Evolutionary conservation across 2,113 vertebrate genomes (phyloP).

Genomic region (Pterocles burchelli): DNA sequence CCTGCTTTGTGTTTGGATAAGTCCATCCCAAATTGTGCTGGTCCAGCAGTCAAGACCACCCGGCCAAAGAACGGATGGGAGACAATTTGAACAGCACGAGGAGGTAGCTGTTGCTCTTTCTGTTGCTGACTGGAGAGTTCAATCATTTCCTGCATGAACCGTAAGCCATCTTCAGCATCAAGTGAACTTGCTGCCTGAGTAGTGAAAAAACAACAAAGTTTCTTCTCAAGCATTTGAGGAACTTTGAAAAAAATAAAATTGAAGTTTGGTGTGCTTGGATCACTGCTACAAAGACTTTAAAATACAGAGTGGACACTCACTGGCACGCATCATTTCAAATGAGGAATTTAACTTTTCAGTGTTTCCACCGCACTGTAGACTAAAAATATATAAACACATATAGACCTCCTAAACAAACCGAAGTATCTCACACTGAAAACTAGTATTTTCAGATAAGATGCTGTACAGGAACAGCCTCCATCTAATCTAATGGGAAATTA

Average conservation of each 20-base stretch:
- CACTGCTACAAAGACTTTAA: neutral
- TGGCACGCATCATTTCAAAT: neutral
- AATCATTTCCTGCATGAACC: constrained; percentile 99
- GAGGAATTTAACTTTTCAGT: neutral
- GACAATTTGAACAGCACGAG: constrained; percentile 94
- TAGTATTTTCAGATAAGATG: neutral
- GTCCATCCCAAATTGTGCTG: constrained; percentile 95
- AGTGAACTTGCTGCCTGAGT: constrained; percentile 91
- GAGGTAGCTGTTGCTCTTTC: constrained; percentile 97
- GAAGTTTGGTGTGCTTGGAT: neutral
- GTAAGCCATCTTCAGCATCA: constrained; percentile 93
- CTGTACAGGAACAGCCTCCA: neutral
- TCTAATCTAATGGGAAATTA: neutral
- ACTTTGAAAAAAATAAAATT: neutral
- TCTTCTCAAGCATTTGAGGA: neutral
- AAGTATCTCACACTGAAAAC: neutral
- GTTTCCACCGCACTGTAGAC: neutral
- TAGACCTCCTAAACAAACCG: neutral
- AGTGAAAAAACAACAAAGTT: neutral
- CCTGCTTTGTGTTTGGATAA: constrained; percentile 91
- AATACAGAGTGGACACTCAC: neutral
- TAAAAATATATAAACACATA: neutral
- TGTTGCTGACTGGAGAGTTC: constrained; percentile 98
- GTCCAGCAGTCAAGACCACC: constrained; percentile 95
- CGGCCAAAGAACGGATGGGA: constrained; percentile 96